Percentiles rank a stretch among this genome's conserved stretches.
Conservation (phyloP, 1,140 invertebrate species). For the Orchestia grillus region DNA sequence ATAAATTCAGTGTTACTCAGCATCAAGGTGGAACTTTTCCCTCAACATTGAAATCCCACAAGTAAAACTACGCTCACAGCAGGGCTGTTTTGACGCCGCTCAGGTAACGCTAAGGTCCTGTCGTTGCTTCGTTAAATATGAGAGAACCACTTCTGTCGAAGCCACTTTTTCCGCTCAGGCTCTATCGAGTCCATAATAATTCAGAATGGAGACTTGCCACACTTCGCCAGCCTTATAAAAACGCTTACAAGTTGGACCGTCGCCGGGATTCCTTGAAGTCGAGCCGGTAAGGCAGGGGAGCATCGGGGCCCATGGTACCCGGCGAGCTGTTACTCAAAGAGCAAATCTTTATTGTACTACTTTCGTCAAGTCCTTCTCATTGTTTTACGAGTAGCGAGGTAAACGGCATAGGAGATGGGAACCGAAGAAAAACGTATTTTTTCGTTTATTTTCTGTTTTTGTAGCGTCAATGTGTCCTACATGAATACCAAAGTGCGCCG, state of each 20-base stretch:
- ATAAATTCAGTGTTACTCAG: too few relatives aligned
- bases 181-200: slow-evolving; percentile 48
- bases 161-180: slow-evolving; percentile 32
- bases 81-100: neutral
- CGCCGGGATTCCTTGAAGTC: neutral
- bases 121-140: slow-evolving; percentile 40
- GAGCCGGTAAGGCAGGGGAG: neutral
- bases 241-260: neutral
- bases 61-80: neutral
- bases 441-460: neutral
- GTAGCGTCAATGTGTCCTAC: neutral
- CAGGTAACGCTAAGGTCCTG: neutral
- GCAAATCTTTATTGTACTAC: neutral
- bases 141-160: slow-evolving; percentile 44
- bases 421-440: neutral
- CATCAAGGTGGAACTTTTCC: neutral
- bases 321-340: neutral
- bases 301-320: neutral
- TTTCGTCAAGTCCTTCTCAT: neutral
- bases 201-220: slow-evolving; percentile 15
- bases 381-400: neutral
- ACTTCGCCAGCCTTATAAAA: slow-evolving; percentile 29
- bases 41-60: neutral
- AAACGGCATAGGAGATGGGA: neutral
- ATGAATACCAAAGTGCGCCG: too few relatives aligned